phyloP scores from a whole-genome alignment of 2,113 vertebrate species.

The Ondatra zibethicus region DNA sequence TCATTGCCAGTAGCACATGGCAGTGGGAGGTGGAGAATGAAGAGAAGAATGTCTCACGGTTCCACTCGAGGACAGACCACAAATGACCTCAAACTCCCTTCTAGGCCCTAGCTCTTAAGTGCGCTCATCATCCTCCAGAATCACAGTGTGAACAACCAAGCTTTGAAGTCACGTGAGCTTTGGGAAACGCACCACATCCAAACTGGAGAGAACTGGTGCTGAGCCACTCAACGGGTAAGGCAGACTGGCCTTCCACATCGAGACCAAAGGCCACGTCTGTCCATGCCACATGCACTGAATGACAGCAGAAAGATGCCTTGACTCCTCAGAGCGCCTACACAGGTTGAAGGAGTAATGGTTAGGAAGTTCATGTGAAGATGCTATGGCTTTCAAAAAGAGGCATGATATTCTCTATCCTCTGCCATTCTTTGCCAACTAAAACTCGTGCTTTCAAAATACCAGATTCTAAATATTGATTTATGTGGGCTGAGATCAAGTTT shows the following conservation, averaged over 20 bases:
- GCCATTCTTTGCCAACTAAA: neutral
- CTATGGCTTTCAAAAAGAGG: neutral
- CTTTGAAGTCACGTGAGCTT: neutral
- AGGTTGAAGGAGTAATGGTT: neutral
- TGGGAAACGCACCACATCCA: no score
- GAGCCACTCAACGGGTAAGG: neutral
- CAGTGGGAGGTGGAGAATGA: neutral
- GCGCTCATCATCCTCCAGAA: neutral
- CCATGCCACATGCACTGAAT: neutral
- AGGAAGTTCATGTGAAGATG: neutral
- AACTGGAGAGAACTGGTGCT: neutral
- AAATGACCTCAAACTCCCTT: neutral
- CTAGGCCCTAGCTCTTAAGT: neutral
- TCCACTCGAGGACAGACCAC: neutral
- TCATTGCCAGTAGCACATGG: neutral
- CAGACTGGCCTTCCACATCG: neutral
- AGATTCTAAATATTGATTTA: neutral
- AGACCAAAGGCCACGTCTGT: neutral
- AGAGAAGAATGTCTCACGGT: neutral
- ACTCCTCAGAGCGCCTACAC: neutral
- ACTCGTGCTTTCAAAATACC: constrained; percentile 26
- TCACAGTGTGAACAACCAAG: neutral
- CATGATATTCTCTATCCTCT: neutral
- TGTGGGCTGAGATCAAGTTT: neutral
- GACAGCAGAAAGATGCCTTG: neutral